Conservation (phyloP, 2,888 invertebrate species). For the Sphaerophoria rueppellii region DNA sequence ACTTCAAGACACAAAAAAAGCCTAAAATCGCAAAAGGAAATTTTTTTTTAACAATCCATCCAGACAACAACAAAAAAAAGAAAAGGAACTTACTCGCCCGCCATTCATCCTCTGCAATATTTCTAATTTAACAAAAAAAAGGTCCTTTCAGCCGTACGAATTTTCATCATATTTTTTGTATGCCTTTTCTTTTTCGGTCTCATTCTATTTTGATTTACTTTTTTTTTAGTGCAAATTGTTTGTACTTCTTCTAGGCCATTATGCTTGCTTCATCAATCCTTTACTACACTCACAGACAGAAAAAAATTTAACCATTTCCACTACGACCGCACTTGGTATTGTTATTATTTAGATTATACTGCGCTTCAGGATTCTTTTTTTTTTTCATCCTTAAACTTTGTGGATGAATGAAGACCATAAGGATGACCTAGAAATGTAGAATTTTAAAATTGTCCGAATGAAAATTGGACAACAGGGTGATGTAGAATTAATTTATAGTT, state of each 20-base stretch:
- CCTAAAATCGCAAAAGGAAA: conserved; percentile 46
- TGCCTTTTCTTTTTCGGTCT: conserved; percentile 1
- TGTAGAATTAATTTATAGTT: background rate
- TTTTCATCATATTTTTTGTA: conserved; percentile 47
- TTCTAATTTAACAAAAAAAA: conserved; percentile 29
- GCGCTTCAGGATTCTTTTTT: conserved; percentile 26
- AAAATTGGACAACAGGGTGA: background rate
- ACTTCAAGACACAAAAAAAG: conserved; percentile 8
- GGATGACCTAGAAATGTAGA: conserved; percentile 33
- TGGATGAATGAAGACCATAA: conserved; percentile 38
- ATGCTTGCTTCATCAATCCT: conserved; percentile 69
- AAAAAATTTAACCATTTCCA: conserved; percentile 29
- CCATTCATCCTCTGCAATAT: conserved; percentile 9
- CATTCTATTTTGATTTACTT: background rate
- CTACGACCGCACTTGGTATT: conserved; percentile 51
- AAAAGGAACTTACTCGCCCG: too few species aligned
- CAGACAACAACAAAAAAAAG: conserved; percentile 9
- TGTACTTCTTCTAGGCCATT: conserved; percentile 60
- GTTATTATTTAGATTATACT: conserved; percentile 64
- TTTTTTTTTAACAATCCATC: conserved; percentile 38
- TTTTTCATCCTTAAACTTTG: conserved; percentile 51
- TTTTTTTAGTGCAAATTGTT: conserved; percentile 64
- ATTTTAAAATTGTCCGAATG: conserved; percentile 45
- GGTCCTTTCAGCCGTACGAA: conserved; percentile 37
- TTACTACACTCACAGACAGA: conserved; percentile 34